A percentile compares a stretch with the other conserved stretches of the same genome.
Evolutionary conservation across 2,113 vertebrate species (phyloP).

Genomic region (Aspiorhynchus laticeps): DNA sequence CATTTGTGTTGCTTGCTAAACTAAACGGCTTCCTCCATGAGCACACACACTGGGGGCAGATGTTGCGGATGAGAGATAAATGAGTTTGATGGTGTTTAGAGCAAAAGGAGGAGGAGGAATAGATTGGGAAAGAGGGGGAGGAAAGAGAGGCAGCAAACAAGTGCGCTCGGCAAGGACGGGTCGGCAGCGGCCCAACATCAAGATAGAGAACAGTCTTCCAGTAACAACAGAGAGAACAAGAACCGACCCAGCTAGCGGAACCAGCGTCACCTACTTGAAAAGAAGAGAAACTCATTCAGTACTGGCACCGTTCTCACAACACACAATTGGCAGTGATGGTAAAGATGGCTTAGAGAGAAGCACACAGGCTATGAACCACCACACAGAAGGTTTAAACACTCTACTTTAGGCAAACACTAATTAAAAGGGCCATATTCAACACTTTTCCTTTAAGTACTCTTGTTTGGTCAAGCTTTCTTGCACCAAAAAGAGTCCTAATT

Average conservation of each 20-base stretch:
- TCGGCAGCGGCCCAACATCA: constrained; percentile 55
- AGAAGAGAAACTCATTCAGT: constrained; percentile 48
- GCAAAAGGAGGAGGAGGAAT: constrained; percentile 22
- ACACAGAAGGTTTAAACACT: neutral
- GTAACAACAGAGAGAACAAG: constrained; percentile 61
- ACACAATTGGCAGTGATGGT: constrained; percentile 14
- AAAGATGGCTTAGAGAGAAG: constrained; percentile 25
- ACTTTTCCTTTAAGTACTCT: constrained; percentile 3
- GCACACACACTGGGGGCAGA: constrained; percentile 55
- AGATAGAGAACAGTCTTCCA: constrained; percentile 59
- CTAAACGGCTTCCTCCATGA: constrained; percentile 40
- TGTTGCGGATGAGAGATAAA: constrained; percentile 47
- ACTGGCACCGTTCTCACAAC: constrained; percentile 39
- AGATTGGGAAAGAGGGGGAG: constrained; percentile 5
- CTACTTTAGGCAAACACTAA: neutral
- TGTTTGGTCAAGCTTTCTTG: neutral
- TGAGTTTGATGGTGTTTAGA: constrained; percentile 48
- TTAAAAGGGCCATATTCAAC: constrained; percentile 13
- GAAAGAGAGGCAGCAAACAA: constrained; percentile 32
- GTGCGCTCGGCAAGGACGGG: constrained; percentile 53
- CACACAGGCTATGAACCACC: neutral
- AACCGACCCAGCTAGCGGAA: constrained; percentile 52
- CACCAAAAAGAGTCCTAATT: neutral
- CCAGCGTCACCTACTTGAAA: constrained; percentile 50
- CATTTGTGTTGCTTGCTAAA: constrained; percentile 45